Percentiles rank a stretch among this genome's conserved stretches.
Evolutionary conservation across 2,797 vertebrate genomes (phyloP).

Genomic region (Setipinna tenuifilis): DNA sequence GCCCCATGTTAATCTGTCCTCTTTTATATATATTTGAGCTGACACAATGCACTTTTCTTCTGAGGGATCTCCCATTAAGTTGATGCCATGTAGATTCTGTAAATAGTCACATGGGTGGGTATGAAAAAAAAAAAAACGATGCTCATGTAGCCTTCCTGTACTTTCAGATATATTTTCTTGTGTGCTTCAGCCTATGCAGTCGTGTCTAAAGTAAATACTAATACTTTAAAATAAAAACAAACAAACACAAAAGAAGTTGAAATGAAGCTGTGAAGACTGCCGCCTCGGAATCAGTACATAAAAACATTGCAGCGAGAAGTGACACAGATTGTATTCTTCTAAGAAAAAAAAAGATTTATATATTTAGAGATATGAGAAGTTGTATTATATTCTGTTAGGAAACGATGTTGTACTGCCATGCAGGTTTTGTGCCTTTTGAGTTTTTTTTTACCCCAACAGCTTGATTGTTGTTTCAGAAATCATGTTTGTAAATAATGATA

Average conservation of each 20-base stretch:
- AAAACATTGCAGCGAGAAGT: slow-evolving; percentile 22
- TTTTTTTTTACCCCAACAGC: slow-evolving; percentile 39
- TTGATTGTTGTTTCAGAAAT: slow-evolving; percentile 43
- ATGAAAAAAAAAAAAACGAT: background rate
- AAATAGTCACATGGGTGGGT: background rate
- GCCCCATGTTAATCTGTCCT: too few relatives aligned
- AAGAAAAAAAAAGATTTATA: slow-evolving; percentile 28
- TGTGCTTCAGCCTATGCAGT: slow-evolving; percentile 28
- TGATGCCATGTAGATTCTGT: slow-evolving; percentile 22
- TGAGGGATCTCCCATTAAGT: slow-evolving; percentile 5
- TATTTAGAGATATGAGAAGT: slow-evolving; percentile 41
- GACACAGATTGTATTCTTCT: slow-evolving; percentile 42
- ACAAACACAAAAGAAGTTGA: slow-evolving; percentile 2
- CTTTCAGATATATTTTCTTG: background rate
- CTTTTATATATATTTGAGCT: slow-evolving; percentile 2
- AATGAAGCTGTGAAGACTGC: slow-evolving; percentile 53
- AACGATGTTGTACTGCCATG: slow-evolving; percentile 46
- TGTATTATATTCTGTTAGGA: slow-evolving; percentile 35
- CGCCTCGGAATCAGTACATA: slow-evolving; percentile 53
- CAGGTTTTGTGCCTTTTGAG: slow-evolving; percentile 47
- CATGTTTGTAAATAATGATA: slow-evolving; percentile 52
- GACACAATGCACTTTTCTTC: slow-evolving; percentile 43
- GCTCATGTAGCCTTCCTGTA: background rate
- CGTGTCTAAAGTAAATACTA: background rate
- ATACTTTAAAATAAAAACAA: background rate